Base-by-base conservation (phyloP, 1,140 invertebrate species). In the Cherax quadricarinatus region DNA sequence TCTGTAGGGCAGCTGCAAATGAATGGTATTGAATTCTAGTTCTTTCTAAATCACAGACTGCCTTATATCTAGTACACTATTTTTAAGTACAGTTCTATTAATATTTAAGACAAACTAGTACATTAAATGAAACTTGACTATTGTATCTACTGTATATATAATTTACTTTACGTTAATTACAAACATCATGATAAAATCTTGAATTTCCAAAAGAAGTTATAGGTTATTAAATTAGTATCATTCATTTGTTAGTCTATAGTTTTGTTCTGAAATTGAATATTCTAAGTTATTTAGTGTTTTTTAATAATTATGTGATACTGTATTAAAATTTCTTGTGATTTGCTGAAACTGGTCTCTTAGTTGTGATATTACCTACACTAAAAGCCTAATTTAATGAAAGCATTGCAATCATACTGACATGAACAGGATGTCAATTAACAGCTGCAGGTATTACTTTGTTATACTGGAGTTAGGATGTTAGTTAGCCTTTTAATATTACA, bases 1-100 rank as follows among this genome's bases (percentile, higher is more conserved):
- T 86, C 81, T 83, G 57, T 18, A 24, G 51, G 81, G 51, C 81
- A 83, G 81, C 81, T 83, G 81, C 51, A 83, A 60, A 57, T 82
- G n/a, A 82, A 83, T 83, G 51, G 12, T 57, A 51, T 60, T 60
- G 16, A 75, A 24, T 5, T 30, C n/a, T 75, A 75, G 30, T 30
- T 75, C 70, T 83, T 53, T 14, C 51, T 57, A 82, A 82, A 3
- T 57, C 48, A 57, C 81, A 30, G 70, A 10, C 70, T 75, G 70
- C 70, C 70, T 30, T 9, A 75, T 70, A 24, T 75, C 12, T 10
- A 75, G 1, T 75, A 75, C 70, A 30, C 70, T 75, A 75, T 30
- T 75, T 75, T 83, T 10, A 66, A 53, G n/a, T 60, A 53, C 48
- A 18, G 53, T 53, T 24, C 51, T 83, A 83, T 57, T 83, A 30